phyloP scores from a whole-genome alignment of 2,113 vertebrate species.

The Vulpes vulpes region DNA sequence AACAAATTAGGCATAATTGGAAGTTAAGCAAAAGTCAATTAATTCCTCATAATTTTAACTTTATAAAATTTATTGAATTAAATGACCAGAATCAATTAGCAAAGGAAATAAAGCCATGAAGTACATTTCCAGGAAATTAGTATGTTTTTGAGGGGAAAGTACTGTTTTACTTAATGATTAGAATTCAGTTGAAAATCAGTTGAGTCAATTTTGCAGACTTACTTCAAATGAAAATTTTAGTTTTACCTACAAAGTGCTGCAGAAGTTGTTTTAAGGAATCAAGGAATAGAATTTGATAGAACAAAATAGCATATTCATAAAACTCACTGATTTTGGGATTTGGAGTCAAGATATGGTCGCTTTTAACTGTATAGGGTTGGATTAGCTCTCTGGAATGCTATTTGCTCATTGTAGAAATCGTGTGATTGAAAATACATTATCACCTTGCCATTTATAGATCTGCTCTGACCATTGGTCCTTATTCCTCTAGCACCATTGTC shows the following conservation, averaged over 20 bases:
- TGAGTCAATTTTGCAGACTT: conserved; percentile 66
- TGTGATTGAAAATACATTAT: background rate
- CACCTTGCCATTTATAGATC: background rate
- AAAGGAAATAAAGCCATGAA: conserved; percentile 79
- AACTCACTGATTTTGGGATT: conserved; percentile 24
- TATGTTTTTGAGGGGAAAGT: conserved; percentile 51
- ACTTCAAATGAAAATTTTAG: conserved; percentile 64
- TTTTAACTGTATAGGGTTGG: background rate
- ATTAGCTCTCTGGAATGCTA: background rate
- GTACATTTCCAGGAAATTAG: conserved; percentile 71
- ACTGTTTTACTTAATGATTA: conserved; percentile 76
- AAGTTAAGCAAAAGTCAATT: conserved; percentile 85
- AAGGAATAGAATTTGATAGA: conserved; percentile 32
- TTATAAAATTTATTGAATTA: conserved; percentile 85
- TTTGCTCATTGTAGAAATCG: background rate
- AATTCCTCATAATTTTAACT: conserved; percentile 81
- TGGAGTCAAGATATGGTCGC: background rate
- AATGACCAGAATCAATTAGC: conserved; percentile 82
- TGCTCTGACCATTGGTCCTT: background rate
- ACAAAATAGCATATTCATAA: conserved; percentile 44
- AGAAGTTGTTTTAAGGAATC: conserved; percentile 52
- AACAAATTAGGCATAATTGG: conserved; percentile 82
- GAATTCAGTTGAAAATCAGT: conserved; percentile 57
- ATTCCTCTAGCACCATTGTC: background rate
- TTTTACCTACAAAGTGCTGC: conserved; percentile 32